phyloP scores from a whole-genome alignment of 1,140 invertebrate genomes.

The Drosophila ohnishii region DNA sequence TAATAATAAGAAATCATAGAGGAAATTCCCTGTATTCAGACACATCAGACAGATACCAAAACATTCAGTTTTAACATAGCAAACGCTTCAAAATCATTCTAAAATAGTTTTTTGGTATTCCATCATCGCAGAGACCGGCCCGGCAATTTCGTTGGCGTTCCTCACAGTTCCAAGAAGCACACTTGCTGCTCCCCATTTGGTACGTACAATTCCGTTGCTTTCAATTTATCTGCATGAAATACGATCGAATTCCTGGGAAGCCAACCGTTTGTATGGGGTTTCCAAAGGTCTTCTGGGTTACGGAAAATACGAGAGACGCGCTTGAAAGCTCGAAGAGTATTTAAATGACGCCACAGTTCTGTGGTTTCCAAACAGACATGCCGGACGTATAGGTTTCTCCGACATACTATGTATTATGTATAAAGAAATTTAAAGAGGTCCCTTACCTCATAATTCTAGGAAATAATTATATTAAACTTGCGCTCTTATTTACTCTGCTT shows the following conservation, averaged over 20 bases:
- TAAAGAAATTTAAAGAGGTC: neutral
- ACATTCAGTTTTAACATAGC: neutral
- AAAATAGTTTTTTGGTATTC: neutral
- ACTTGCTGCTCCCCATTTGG: constrained; percentile 2
- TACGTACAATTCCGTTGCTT: neutral
- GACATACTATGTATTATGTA: too few relatives aligned
- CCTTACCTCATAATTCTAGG: neutral
- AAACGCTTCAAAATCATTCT: constrained; percentile 6
- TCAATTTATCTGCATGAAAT: neutral
- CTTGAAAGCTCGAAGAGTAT: neutral
- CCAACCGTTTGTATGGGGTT: neutral
- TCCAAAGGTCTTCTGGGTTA: neutral
- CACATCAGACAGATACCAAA: neutral
- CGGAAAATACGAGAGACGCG: too few relatives aligned
- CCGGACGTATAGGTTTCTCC: too few relatives aligned
- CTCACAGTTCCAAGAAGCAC: neutral
- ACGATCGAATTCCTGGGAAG: constrained; percentile 2
- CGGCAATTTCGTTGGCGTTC: neutral
- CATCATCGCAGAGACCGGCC: neutral
- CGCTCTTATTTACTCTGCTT: neutral
- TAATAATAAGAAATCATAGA: neutral
- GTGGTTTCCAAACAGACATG: too few relatives aligned
- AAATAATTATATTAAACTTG: neutral
- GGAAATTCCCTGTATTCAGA: neutral
- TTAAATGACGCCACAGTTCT: too few relatives aligned